Evolutionary conservation across 1,140 invertebrate species (phyloP), one percentile per base, ranked within the genome.

Genomic region (Wasmannia auropunctata): DNA sequence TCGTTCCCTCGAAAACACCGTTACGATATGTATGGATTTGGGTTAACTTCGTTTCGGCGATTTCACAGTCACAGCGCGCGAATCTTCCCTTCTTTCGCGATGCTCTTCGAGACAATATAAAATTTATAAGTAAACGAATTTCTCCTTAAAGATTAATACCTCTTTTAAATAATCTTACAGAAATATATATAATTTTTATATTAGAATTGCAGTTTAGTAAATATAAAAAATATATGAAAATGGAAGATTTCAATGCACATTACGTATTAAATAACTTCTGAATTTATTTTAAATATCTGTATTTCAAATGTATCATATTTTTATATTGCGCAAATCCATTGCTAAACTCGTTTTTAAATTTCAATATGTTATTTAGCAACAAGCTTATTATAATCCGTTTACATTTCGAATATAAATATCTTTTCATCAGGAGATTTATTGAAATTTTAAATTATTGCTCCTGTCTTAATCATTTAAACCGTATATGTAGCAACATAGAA

Each of bases 1-100:
- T 83, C 79, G 67, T 74, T 28, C 67, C 67, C 79, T 83, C 79
- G 67, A 83, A 83, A 83, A 83, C 51, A 83, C 51, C 79, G 79
- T 58, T 43, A 46, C 67, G 67, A 83, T 83, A 74, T 46, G 79
- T 74, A 83, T 83, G 79, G 67, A 83, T 83, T 83, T 83, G 67
- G 79, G 79, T 83, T 83, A 83, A 83, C 67, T 58, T 72, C 37
- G 37, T 83, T 83, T 58, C 37, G 37, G 1, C 49, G 37, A 83
- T 74, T 83, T 58, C 28, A 54, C 37, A 74, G 34, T 56, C 43
- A 49, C 16, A 22, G 31, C 34, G 65, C 19, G 34, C 25, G 25
- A 25, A n/a, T 56, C 51, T 72, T 56, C n/a, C n/a, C n/a, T n/a
- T 70, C 34, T 25, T 34, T 72, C 37, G 19, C 22, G n/a, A 62